Percentiles rank a stretch among this genome's conserved stretches.
These are phyloP conservation scores for Belgica antarctica DNA, from an alignment of 2,888 invertebrate species.

Conservation along the genomic window DNA sequence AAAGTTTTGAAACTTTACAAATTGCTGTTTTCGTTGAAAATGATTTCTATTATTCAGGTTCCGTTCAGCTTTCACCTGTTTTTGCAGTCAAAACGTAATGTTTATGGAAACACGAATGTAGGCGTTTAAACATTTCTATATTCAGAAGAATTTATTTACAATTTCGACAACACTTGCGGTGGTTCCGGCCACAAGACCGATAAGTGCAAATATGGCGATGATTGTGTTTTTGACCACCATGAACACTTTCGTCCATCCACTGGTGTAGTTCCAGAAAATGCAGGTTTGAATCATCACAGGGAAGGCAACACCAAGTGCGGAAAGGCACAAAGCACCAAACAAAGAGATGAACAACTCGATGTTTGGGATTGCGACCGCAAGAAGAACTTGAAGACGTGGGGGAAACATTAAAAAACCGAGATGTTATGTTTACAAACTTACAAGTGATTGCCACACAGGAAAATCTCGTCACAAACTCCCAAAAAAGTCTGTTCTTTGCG, in stretches of 20 bases:
- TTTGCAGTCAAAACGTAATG: too few relatives aligned
- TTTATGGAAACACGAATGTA: too few relatives aligned
- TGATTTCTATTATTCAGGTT: too few relatives aligned
- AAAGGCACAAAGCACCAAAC: conserved; percentile 85
- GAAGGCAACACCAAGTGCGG: conserved; percentile 83
- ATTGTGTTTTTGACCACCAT: conserved; percentile 63
- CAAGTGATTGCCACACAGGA: conserved; percentile 77
- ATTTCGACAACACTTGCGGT: conserved; percentile 67
- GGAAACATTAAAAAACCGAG: conserved; percentile 51
- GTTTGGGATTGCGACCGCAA: conserved; percentile 83
- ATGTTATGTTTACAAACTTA: conserved; percentile 57
- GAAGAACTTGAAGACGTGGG: conserved; percentile 74
- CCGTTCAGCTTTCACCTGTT: too few relatives aligned
- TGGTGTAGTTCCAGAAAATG: conserved; percentile 71
- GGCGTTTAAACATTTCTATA: too few relatives aligned
- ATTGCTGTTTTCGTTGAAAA: too few relatives aligned
- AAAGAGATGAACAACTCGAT: conserved; percentile 77
- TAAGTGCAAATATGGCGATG: conserved; percentile 64
- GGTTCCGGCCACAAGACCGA: conserved; percentile 69
- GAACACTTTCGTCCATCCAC: conserved; percentile 58
- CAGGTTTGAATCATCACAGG: conserved; percentile 85
- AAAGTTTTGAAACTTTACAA: too few relatives aligned
- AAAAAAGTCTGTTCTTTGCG: conserved; percentile 61
- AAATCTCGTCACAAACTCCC: conserved; percentile 79
- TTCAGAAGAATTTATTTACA: conserved; percentile 60